Base-by-base conservation (phyloP, 2,113 vertebrate species). In the Mirza zaza region DNA sequence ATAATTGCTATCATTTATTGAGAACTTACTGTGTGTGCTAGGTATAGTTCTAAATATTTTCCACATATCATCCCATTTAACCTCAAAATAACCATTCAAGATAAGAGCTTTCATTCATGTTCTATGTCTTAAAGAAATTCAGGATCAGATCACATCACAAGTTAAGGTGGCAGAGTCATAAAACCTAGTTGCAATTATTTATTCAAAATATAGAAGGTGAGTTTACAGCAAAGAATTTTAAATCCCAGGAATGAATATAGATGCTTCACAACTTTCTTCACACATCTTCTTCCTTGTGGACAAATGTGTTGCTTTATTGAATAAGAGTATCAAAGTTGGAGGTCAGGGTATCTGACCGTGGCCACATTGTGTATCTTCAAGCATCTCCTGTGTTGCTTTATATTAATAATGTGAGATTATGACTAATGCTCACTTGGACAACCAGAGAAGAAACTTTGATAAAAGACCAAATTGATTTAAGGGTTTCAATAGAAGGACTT, bases 401-500 rank as follows among this genome's bases (percentile, higher is more conserved):
- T 57, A 57, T 57, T 57, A 21, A 57, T 71, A 91, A 94, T 85
- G 61, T 82, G 73, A 93, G n/a, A 96, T 52, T 95, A n/a, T n/a
- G 71, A 83, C 8, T 59, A n/a, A 39, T 5, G 36, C 17, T 48
- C 89, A 97, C 71, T n/a, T 70, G 77, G 34, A 32, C 67, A 96
- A 93, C 36, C 36, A n/a, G 55, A 95, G 88, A 87, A 91, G 36
- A 95, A 97, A 96, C 10, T 93, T 83, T 79, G 23, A 87, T 96
- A 96, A 96, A 90, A 98, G 90, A 96, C 79, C 87, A 63, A 65
- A 45, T 63, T 87, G 91, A 97, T 71, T 83, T 5, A 23, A 97
- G 45, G 52, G 59, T 63, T 88, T 97, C 36, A 14, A 20, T 83
- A 55, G 36, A 81, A 59, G 94, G 36, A 63, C 36, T 45, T 39